phyloP scores from a whole-genome alignment of 2,113 vertebrate species.

The human (Homo sapiens) region DNA sequence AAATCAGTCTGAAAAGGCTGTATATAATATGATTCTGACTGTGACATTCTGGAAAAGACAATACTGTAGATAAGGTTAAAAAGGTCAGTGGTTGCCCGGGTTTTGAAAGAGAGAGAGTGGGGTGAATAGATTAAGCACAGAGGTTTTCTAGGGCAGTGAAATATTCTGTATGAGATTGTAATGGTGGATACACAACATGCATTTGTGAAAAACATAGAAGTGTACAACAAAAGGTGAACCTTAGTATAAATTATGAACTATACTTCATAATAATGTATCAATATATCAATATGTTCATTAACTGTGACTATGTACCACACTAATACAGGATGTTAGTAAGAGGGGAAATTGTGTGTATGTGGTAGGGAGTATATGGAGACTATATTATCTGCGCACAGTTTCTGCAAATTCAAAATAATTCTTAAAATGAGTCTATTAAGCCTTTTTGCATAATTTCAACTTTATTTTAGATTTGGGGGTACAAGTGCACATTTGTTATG shows the following conservation, averaged over 20 bases:
- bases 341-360: not conserved
- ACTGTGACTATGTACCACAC: not conserved
- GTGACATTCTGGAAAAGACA: not conserved
- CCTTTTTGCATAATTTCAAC: no score
- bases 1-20: not conserved
- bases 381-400: not conserved
- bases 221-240: not conserved
- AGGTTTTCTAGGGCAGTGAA: not conserved
- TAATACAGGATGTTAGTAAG: not conserved
- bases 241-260: not conserved
- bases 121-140: not conserved
- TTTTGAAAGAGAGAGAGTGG: not conserved
- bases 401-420: not conserved
- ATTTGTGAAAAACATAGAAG: not conserved
- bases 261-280: not conserved
- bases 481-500: no score
- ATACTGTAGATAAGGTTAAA: not conserved
- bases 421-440: not conserved
- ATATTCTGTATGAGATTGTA: not conserved
- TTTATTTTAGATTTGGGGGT: no score
- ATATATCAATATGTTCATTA: not conserved
- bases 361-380: not conserved
- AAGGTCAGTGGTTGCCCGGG: not conserved
- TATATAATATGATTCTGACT: not conserved
- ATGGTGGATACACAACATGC: no score